Conservation (phyloP, 2,888 invertebrate species). For the Fragum sueziense region DNA sequence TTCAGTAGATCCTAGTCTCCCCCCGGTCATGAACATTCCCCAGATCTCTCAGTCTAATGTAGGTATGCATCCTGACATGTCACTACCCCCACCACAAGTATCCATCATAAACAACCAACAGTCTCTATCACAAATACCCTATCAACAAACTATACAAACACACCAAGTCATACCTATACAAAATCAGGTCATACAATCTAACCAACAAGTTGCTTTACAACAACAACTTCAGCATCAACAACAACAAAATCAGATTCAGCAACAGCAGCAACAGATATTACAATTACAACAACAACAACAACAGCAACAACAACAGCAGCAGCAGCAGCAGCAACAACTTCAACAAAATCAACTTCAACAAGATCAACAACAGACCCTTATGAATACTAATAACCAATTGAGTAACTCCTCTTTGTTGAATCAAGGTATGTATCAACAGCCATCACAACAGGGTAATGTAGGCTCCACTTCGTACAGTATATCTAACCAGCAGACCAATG, state of each 20-base stretch:
- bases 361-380: neutral
- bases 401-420: neutral
- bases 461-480: neutral
- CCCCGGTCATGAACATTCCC: conserved; percentile 44
- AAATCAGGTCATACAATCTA: conserved; percentile 20
- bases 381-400: conserved; percentile 3
- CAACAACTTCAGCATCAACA: too few relatives aligned
- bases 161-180: neutral
- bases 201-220: conserved; percentile 16
- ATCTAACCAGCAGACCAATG: conserved; percentile 21
- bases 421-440: neutral
- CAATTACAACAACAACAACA: neutral
- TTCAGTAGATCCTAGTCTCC: conserved; percentile 44
- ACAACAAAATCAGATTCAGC: conserved; percentile 7
- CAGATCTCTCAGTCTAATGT: conserved; percentile 18
- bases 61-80: conserved; percentile 43
- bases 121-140: neutral
- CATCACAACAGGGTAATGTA: neutral
- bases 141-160: conserved; percentile 15
- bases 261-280: conserved; percentile 22
- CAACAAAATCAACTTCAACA: conserved; percentile 19
- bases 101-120: conserved; percentile 18
- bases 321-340: conserved; percentile 6
- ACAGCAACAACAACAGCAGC: neutral
- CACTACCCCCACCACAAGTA: conserved; percentile 45